Conservation (phyloP, 2,888 invertebrate species). For the Prosapia bicincta region DNA sequence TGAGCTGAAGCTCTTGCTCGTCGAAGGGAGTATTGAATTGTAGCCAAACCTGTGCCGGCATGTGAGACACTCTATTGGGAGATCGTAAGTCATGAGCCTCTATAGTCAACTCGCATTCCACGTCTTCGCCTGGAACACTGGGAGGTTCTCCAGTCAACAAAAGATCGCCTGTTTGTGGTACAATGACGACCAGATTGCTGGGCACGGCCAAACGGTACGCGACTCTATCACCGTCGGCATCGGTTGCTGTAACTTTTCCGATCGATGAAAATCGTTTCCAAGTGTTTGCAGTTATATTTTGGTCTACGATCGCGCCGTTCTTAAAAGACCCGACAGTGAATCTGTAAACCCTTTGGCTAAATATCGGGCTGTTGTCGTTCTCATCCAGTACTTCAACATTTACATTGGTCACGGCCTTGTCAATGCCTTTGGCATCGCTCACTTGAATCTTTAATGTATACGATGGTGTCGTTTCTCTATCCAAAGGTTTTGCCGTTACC, state of each 20-base stretch:
- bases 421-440: conserved; percentile 72
- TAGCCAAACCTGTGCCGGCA: conserved; percentile 71
- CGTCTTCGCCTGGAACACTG: conserved; percentile 48
- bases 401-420: conserved; percentile 76
- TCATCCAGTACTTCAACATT: conserved; percentile 75
- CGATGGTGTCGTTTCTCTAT: conserved; percentile 67
- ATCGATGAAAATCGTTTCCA: conserved; percentile 80
- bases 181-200: conserved; percentile 80
- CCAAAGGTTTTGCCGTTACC: conserved; percentile 71
- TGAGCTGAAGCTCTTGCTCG: conserved; percentile 49
- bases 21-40: conserved; percentile 57
- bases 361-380: conserved; percentile 89
- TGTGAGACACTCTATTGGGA: conserved; percentile 65
- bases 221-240: conserved; percentile 89
- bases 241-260: conserved; percentile 81
- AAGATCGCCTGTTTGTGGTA: conserved; percentile 89
- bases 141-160: conserved; percentile 77
- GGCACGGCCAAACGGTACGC: conserved; percentile 80
- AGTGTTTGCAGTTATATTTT: conserved; percentile 56
- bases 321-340: conserved; percentile 58
- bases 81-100: conserved; percentile 79
- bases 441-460: conserved; percentile 79
- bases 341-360: conserved; percentile 72
- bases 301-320: conserved; percentile 46
- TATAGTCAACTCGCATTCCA: conserved; percentile 67